Evolutionary conservation across 2,113 vertebrate genomes (phyloP), one percentile per base, ranked within the genome.

Genomic region (Caloenas nicobarica): DNA sequence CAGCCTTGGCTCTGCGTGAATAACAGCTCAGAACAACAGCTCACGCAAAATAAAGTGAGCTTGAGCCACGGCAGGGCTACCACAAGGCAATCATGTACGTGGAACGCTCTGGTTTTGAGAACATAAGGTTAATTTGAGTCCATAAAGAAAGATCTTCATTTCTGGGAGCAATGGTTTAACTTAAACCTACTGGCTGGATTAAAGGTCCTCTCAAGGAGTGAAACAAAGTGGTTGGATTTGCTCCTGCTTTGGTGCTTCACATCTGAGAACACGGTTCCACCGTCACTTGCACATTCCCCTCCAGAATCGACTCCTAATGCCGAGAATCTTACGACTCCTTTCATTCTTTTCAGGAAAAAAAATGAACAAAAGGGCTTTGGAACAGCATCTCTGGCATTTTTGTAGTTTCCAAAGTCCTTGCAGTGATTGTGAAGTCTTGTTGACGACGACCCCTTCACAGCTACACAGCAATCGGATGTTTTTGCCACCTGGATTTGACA

Each of bases 391-490:
- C 64, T 4, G 5, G 48, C 26, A 25, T 28, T 62, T 77, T 14
- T 17, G 40, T 44, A 48, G 18, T 17, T 38, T 61, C 56, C 40
- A 31, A 23, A 74, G 38, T 38, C 80, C n/a, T 83, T 48, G 34
- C 13, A 8, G 0, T 4, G 1, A n/a, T 3, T 19, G 9, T 4
- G 1, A 61, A 26, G 7, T 7, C n/a, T 21, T 9, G 34, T 11
- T 14, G 34, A 13, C 4, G 3, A 31, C 21, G 48, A 56, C 16
- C 16, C 57, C 57, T 62, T 57, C 72, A 16, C 29, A 29, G 28
- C 18, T 33, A 18, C 26, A 29, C 19, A 15, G n/a, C 51, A 54
- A 46, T 4, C 13, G 26, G 38, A 25, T 29, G 25, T 9, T 56
- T 76, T 25, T 26, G 22, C 50, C 40, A 64, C 11, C 17, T 51